These are phyloP conservation scores for Spinus pinus DNA, from an alignment of 2,797 vertebrate species.

Conservation along the genomic window DNA sequence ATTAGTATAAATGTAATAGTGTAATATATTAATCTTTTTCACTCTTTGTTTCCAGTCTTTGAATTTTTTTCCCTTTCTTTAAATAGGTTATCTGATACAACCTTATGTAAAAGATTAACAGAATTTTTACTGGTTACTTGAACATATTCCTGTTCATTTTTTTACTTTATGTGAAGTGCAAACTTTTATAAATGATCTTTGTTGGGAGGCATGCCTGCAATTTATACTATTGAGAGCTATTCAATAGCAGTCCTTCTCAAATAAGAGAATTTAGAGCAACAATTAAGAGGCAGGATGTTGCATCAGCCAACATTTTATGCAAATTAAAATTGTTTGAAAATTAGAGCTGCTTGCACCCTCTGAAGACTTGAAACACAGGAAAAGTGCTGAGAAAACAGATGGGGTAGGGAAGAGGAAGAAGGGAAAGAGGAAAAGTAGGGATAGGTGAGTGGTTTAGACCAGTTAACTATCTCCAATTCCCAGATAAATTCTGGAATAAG, in stretches of 20 bases:
- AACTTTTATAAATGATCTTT: not conserved
- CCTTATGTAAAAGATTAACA: not conserved
- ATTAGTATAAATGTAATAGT: not conserved
- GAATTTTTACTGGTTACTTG: not conserved
- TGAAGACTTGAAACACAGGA: not conserved
- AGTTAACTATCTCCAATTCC: not conserved
- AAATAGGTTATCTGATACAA: not conserved
- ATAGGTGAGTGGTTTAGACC: fast-evolving
- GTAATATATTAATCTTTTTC: not conserved
- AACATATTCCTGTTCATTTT: not conserved
- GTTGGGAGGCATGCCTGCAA: not conserved
- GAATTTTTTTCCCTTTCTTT: not conserved
- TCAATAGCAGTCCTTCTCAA: not conserved
- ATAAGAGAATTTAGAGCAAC: not conserved
- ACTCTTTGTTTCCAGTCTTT: not conserved
- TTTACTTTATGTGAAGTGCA: not conserved
- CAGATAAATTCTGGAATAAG: not conserved
- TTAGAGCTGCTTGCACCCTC: not conserved
- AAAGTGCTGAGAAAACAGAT: not conserved
- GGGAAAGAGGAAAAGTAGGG: not conserved
- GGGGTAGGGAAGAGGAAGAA: not conserved
- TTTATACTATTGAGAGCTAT: not conserved
- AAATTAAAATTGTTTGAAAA: not conserved
- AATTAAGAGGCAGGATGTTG: not conserved
- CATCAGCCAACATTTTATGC: not conserved